Evolutionary conservation across 2,113 vertebrate species (phyloP).

Genomic region (Myotis yumanensis): DNA sequence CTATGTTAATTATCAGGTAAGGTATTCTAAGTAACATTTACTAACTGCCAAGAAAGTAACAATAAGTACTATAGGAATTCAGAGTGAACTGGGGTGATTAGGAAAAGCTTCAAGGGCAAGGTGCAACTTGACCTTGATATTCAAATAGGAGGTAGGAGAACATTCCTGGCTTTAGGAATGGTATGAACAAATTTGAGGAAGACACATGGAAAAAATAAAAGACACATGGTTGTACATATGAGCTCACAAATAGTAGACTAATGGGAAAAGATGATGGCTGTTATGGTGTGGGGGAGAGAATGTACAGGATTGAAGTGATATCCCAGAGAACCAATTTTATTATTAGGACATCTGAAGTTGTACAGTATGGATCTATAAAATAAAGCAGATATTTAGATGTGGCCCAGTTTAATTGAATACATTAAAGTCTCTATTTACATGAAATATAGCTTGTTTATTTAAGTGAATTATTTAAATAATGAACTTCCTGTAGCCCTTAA

Average conservation of each 20-base stretch:
- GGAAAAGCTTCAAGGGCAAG: background rate
- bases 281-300: background rate
- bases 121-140: slow-evolving; percentile 14
- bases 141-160: slow-evolving; percentile 22
- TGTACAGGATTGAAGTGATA: background rate
- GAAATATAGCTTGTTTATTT: slow-evolving; percentile 40
- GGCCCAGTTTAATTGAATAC: slow-evolving; percentile 38
- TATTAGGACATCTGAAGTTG: slow-evolving; percentile 42
- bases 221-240: background rate
- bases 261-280: background rate
- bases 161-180: slow-evolving; percentile 21
- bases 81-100: background rate
- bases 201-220: background rate
- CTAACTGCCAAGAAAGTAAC: slow-evolving; percentile 43
- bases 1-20: slow-evolving; percentile 16
- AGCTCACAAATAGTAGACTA: background rate
- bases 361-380: slow-evolving; percentile 8
- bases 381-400: slow-evolving; percentile 33
- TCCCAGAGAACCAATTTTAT: slow-evolving; percentile 46
- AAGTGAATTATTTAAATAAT: slow-evolving; percentile 46
- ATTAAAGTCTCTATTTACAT: slow-evolving; percentile 31
- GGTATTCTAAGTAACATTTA: slow-evolving; percentile 39
- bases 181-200: slow-evolving; percentile 32
- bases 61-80: slow-evolving; percentile 24
- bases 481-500: background rate